Evolutionary conservation across 1,140 invertebrate species (phyloP), one percentile per base, ranked within the genome.

Genomic region (Physella acuta): DNA sequence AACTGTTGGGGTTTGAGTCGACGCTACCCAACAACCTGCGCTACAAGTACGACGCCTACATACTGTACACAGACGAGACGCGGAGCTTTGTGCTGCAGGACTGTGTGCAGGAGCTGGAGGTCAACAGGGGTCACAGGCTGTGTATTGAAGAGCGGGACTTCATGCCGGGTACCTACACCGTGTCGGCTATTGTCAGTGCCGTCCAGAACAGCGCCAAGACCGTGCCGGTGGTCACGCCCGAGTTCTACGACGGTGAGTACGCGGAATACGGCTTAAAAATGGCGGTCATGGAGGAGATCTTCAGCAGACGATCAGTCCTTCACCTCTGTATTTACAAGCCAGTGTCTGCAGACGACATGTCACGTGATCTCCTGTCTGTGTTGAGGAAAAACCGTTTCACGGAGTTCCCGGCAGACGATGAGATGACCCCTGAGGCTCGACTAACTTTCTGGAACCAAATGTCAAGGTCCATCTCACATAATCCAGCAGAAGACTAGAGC

Each of bases 141-240:
- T 78, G 75, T 68, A 4, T 77, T 34, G 74, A 77, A 61, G 55
- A 74, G 17, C 67, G 74, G 36, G 76, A 79, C 60, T 77, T 79
- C 60, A 17, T 72, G 2, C 74, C 75, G 28, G 78, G 78, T 20
- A 63, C 60, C 1, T 64, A 68, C 39, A 89, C 90, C 62, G 88
- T 87, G 0, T 88, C 89, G 73, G 87, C 87, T 64, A 88, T 91
- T 53, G 77, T 89, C 20, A 85, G 84, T 58, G 87, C 87, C 72
- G 88, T 90, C 33, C 85, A 87, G 20, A 85, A 86, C 60, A 90
- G 89, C 78, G 85, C 87, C 60, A 88, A 88, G 79, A 88, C 88
- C n/a, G 78, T 91, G 31, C 79, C 90, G 30, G 77, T 90, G 17
- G 83, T 91, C 33, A 88, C 88, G 69, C 62, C 28, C 8, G 39